These are phyloP conservation scores for Ormyrus nitidulus DNA, from an alignment of 2,888 invertebrate genomes.

Conservation along the genomic window DNA sequence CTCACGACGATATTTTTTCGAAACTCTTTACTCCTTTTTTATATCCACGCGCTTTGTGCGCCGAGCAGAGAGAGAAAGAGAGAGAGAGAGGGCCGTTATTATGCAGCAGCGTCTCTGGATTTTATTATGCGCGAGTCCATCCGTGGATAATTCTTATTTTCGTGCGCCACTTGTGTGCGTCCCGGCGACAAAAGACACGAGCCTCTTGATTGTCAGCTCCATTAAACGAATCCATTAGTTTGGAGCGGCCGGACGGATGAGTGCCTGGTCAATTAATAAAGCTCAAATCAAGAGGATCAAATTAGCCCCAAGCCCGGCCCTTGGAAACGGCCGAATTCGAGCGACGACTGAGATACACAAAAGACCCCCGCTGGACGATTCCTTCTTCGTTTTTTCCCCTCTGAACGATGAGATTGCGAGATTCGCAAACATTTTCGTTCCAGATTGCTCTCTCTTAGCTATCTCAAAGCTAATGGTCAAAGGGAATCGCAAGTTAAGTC, in stretches of 20 bases:
- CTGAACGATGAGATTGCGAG: constrained; percentile 41
- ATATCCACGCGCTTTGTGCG: not conserved
- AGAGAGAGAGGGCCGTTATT: constrained; percentile 29
- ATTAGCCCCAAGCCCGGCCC: constrained; percentile 37
- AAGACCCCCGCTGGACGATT: constrained; percentile 32
- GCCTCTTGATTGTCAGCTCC: constrained; percentile 51
- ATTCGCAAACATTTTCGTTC: constrained; percentile 52
- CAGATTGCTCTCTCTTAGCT: not conserved
- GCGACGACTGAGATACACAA: constrained; percentile 24
- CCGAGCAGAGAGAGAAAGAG: not conserved
- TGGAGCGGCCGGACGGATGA: not conserved
- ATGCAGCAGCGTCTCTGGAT: constrained; percentile 11
- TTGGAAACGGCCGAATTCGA: not conserved
- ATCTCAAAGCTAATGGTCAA: not conserved
- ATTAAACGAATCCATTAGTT: constrained; percentile 58
- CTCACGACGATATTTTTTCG: constrained; percentile 20
- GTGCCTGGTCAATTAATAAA: constrained; percentile 54
- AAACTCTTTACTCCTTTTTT: constrained; percentile 6
- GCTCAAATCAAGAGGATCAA: constrained; percentile 55
- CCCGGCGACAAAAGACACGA: constrained; percentile 34
- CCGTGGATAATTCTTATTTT: constrained; percentile 46
- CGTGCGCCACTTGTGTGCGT: not conserved
- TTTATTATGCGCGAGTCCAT: constrained; percentile 40
- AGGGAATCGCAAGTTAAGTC: not conserved
- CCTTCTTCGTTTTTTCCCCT: constrained; percentile 29